Base-by-base conservation (phyloP, 2,888 invertebrate genomes). In the Amiota communis region DNA sequence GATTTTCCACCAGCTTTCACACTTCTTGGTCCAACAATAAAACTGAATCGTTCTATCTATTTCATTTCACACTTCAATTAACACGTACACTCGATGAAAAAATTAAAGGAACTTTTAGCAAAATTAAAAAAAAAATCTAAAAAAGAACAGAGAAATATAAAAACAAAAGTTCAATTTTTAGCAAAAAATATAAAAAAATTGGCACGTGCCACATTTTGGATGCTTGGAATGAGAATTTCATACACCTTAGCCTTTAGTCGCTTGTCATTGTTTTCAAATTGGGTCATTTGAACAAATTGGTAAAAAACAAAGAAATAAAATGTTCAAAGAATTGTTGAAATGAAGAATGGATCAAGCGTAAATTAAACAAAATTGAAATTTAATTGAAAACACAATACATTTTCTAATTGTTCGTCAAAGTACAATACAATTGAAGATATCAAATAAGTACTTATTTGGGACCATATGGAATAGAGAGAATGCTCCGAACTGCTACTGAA, bases 211-310 rank as follows among this genome's bases (percentile, higher is more conserved):
- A 8, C 20, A 13, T 47, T 46, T 17, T 47, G 15, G 23, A 15
- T 6, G 36, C 36, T 36, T 2, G 36, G 6, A 36, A 36, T 6
- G 36, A 11, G n/a, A 64, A 10, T 23, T 59, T 17, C 2, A 17
- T 17, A 1, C 10, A n/a, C 53, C n/a, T 13, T 59, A 17, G 10
- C 15, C 59, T 17, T 17, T 2, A 15, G n/a, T 59, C 46, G 46
- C 46, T 47, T 47, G 23, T 6, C 36, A 48, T 64, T 48, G 51
- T 23, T 67, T 49, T 49, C 67, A 20, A 67, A 51, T 23, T 67
- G 67, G 67, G 67, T 51, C 67, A 67, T 23, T 67, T 67, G 67
- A 15, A 49, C 36, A 67, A 67, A 67, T 67, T 51, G 20, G 13
- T 65, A 46, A 47, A n/a, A 1, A 65, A 65, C 47, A 47, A 46